These are phyloP conservation scores for Felis catus DNA, from an alignment of 2,113 vertebrate species.

Conservation along the genomic window F.catus_Fca126_mat1.0 CM031415.1:7488501-7489000, in stretches of 20 bases:
- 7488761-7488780: neutral
- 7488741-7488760: too few species aligned
- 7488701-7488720: too few species aligned
- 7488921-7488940: neutral
- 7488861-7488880: neutral
- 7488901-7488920: neutral
- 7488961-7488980: neutral
- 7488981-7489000: neutral
- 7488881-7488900: slow-evolving; percentile 17
- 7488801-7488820: neutral
- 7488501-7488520: neutral
- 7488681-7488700: too few species aligned
- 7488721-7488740: too few species aligned
- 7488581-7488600: neutral
- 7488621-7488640: too few species aligned
- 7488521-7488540: neutral
- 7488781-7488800: neutral
- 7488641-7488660: too few species aligned
- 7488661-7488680: too few species aligned
- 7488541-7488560: neutral
- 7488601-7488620: neutral
- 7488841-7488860: neutral
- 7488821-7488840: neutral
- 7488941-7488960: neutral
- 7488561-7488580: neutral